Percentiles rank a stretch among this genome's conserved stretches.
Conservation (phyloP, 2,797 vertebrate species). For the Loris lydekkerianus region DNA sequence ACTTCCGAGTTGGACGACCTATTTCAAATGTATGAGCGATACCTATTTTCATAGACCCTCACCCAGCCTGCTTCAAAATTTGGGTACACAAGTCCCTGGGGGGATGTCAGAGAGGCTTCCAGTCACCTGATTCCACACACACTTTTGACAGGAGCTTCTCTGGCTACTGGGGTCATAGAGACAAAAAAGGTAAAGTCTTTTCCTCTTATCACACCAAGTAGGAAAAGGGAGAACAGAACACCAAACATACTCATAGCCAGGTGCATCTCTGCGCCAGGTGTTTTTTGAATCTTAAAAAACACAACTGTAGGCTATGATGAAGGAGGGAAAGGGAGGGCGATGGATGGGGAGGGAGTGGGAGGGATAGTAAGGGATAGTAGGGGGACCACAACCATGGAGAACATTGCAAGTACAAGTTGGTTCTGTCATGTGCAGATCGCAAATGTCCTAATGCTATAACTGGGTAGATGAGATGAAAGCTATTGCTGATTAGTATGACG, state of each 20-base stretch:
- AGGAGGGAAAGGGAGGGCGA: too few relatives aligned
- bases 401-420: too few relatives aligned
- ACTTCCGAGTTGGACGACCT: not conserved
- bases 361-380: too few relatives aligned
- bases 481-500: too few relatives aligned
- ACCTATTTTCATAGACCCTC: not conserved
- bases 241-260: not conserved
- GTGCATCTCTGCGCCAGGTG: not conserved
- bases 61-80: not conserved
- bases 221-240: not conserved
- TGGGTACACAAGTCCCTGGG: not conserved
- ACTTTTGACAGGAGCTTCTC: not conserved
- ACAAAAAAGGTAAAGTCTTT: not conserved
- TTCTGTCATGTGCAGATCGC: too few relatives aligned
- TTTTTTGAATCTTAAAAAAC: conserved; percentile 59
- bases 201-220: not conserved
- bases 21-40: not conserved
- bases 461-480: too few relatives aligned
- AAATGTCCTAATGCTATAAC: too few relatives aligned
- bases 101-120: not conserved
- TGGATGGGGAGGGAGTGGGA: too few relatives aligned
- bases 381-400: too few relatives aligned
- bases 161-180: not conserved
- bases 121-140: not conserved
- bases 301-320: too few relatives aligned